phyloP scores from a whole-genome alignment of 2,113 vertebrate species.

The Hipposideros armiger region DNA sequence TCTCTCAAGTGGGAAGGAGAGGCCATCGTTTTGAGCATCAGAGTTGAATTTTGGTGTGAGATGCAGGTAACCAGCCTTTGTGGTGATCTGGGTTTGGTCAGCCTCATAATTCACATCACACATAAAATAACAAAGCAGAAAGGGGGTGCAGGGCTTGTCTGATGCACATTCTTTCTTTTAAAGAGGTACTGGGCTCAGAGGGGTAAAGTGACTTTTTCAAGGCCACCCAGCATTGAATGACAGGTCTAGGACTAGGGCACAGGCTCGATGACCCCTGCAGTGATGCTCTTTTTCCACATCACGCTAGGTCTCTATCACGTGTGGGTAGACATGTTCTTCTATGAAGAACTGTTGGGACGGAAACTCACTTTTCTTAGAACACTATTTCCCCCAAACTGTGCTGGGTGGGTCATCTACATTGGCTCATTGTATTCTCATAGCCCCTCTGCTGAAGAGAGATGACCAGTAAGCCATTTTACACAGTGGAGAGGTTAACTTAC shows the following conservation, averaged over 20 bases:
- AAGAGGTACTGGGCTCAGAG: neutral
- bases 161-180: neutral
- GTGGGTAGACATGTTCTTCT: neutral
- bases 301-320: too few species aligned
- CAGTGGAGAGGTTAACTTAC: neutral
- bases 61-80: neutral
- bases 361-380: neutral
- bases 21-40: neutral
- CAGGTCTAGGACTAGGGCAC: neutral
- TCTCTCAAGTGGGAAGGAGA: neutral
- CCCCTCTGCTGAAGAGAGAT: neutral
- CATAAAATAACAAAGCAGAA: neutral
- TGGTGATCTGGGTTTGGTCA: neutral
- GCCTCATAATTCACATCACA: neutral
- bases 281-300: fast-evolving
- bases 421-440: neutral
- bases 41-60: neutral
- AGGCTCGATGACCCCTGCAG: neutral
- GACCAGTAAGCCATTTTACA: neutral
- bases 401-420: too few species aligned
- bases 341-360: neutral
- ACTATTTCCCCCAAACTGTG: too few species aligned
- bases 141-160: neutral
- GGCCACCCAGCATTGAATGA: neutral
- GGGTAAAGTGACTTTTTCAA: neutral